Evolutionary conservation across 1,140 invertebrate species (phyloP).

Genomic region (Pteromalus puparum): DNA sequence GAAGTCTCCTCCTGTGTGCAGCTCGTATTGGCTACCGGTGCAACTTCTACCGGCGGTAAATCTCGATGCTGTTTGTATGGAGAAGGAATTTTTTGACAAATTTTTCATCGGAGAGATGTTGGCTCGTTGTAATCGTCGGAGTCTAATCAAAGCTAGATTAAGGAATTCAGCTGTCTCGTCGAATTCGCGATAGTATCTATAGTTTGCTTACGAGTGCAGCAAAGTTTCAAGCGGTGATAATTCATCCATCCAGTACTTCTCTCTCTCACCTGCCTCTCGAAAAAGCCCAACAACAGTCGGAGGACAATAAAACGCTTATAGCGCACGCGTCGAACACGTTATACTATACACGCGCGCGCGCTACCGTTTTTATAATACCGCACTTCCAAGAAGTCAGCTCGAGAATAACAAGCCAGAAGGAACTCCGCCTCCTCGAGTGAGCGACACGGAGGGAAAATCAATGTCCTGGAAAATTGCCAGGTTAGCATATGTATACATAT

Average conservation of each 20-base stretch:
- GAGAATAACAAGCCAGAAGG: not conserved
- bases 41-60: not conserved
- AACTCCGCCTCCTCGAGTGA: not conserved
- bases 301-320: not conserved
- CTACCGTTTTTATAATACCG: constrained; percentile 17
- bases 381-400: constrained; percentile 5
- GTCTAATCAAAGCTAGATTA: too few relatives aligned
- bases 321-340: not conserved
- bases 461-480: constrained; percentile 43
- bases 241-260: too few relatives aligned
- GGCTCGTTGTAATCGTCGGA: too few relatives aligned
- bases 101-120: not conserved
- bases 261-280: too few relatives aligned
- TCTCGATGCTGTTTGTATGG: not conserved
- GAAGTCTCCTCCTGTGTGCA: not conserved
- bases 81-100: not conserved
- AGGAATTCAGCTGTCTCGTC: too few relatives aligned
- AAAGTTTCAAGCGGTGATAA: too few relatives aligned
- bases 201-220: too few relatives aligned
- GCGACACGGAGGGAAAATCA: not conserved
- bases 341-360: not conserved
- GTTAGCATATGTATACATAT: constrained; percentile 17
- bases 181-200: too few relatives aligned
- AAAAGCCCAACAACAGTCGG: too few relatives aligned
- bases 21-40: too few relatives aligned